Conservation (phyloP, 2,888 invertebrate genomes). For the Microctonus aethiopoides region DNA sequence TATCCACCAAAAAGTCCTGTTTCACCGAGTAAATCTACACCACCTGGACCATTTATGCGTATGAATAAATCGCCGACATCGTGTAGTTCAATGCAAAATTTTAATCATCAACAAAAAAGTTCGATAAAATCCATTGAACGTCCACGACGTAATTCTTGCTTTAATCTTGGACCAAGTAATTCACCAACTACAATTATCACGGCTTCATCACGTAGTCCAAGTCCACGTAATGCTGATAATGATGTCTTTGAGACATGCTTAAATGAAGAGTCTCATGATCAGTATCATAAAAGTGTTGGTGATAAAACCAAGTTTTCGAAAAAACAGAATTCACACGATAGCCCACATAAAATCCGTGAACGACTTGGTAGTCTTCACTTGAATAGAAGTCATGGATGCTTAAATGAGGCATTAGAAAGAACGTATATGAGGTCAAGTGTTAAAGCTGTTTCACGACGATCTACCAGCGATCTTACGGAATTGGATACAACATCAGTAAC, state of each 20-base stretch:
- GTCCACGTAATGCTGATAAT: conserved; percentile 23
- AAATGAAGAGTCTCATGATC: conserved; percentile 19
- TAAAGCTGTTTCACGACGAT: conserved; percentile 69
- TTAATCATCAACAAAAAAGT: conserved; percentile 43
- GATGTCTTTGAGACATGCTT: conserved; percentile 30
- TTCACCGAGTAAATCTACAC: conserved; percentile 38
- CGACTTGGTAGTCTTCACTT: conserved; percentile 45
- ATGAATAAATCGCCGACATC: conserved; percentile 42
- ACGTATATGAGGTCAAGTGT: conserved; percentile 34
- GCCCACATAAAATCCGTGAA: conserved; percentile 32
- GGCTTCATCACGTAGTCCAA: conserved; percentile 17
- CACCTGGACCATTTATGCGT: conserved; percentile 13
- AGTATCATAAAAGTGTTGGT: conserved; percentile 20
- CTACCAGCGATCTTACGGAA: conserved; percentile 82
- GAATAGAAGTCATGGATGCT: conserved; percentile 60
- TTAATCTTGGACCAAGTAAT: conserved; percentile 44
- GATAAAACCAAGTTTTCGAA: conserved; percentile 6
- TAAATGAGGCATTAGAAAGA: conserved; percentile 45
- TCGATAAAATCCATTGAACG: conserved; percentile 46
- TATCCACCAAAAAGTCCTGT: conserved; percentile 55
- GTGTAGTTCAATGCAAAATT: conserved; percentile 44
- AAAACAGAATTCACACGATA: conserved; percentile 26
- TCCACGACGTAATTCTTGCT: conserved; percentile 53
- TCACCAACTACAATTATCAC: conserved; percentile 56
- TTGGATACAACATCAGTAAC: conserved; percentile 65